Evolutionary conservation across 2,113 vertebrate species (phyloP), one percentile per base, ranked within the genome.

Genomic region (Thamnaconus septentrionalis): DNA sequence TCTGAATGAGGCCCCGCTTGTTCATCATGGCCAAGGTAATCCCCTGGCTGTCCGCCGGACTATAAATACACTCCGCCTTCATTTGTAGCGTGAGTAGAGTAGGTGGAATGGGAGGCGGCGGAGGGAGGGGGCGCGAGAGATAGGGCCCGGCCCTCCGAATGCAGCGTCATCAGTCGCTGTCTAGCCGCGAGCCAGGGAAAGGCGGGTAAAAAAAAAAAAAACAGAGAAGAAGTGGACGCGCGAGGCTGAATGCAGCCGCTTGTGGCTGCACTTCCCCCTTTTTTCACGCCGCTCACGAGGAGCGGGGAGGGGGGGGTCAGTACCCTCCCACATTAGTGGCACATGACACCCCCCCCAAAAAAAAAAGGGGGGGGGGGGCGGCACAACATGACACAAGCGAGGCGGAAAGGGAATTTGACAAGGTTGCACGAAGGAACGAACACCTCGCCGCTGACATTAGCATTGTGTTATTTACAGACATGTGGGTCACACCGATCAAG

Each of bases 51-150:
- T 67, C 10, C 87, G 50, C 79, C 10, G 59, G 69, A 85, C 89
- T 91, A 91, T 87, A 90, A 89, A 91, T 91, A 89, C 85, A 73
- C 87, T 59, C 81, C 55, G 76, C 66, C 78, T 81, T 81, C 80
- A 81, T 82, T 88, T 78, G 81, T 60, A 61, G 41, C 61, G 59
- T 43, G 18, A 31, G 18, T 31, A 31, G 18, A 31, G 18, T 31
- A 31, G 18, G 18, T 31, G 18, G 18, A 31, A 31, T 31, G 18
- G 18, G 18, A 31, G 18, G 18, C 18, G 18, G 18, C 18, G 18
- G 58, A 41, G 76, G 11, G 65, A 5, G 53, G 59, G 64, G 44
- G 58, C 3, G 43, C 7, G 51, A 55, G 76, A 47, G 75, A 73
- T 52, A 69, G 76, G 71, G 64, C 66, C 57, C 41, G 2, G 52